Evolutionary conservation across 2,888 invertebrate species (phyloP), one percentile per base, ranked within the genome.

Genomic region (Ecliptopera silaceata): DNA sequence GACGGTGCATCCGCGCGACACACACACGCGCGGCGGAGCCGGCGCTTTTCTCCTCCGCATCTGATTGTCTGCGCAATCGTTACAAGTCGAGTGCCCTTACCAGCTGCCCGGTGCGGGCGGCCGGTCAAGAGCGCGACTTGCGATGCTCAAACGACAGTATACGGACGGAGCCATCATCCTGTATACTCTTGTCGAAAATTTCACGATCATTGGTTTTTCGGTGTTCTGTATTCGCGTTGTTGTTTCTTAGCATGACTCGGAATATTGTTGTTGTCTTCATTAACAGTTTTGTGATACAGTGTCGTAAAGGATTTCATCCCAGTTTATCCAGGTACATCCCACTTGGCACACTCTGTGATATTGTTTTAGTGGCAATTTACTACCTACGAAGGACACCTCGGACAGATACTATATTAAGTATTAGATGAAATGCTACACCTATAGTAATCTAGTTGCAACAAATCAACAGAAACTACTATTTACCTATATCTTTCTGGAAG

Each of bases 261-360:
- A 77, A 80, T 79, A 79, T 85, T 88, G 84, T 84, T 88, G 85
- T 87, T 82, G 77, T 77, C 75, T 82, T 85, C 82, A 79, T 81
- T 84, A 77, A 79, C 77, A 75, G 80, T 79, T 74, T 72, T 83
- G 79, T 79, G 77, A 75, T 79, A 75, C 74, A 75, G 77, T 80
- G 74, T 81, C 77, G 77, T 80, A 71, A 75, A 74, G 72, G 70
- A 71, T 74, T 72, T 71, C 69, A 77, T 78, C 74, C 74, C 78
- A 77, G 70, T 79, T 75, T 81, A 82, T 79, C 78, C 80, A 83
- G 88, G 86, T 86, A 87, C 87, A 86, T 84, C 79, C 81, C 84
- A 84, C 88, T 89, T 88, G 88, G 80, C 89, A 90, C 90, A 89
- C 88, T 88, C 77, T 89, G 89, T 89, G 89, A 77, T 84, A 79